A percentile compares a stretch with the other conserved stretches of the same genome.
phyloP scores from a whole-genome alignment of 2,113 vertebrate species.

The Cromileptes altivelis region DNA sequence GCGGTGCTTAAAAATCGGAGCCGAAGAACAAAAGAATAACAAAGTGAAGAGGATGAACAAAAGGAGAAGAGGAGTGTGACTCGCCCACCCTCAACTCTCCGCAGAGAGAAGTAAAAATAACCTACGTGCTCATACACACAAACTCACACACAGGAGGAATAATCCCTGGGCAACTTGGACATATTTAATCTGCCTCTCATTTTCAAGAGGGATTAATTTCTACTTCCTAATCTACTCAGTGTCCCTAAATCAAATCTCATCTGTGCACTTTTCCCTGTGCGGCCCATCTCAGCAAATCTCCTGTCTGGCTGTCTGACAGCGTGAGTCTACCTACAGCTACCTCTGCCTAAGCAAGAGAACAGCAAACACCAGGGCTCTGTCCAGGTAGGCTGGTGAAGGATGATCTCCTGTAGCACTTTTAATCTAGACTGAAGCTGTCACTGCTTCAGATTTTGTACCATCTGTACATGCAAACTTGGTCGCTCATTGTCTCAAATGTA shows the following conservation, averaged over 20 bases:
- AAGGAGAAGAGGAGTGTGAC: slow-evolving; percentile 56
- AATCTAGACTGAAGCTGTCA: not conserved
- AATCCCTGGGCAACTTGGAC: slow-evolving; percentile 70
- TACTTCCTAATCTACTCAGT: slow-evolving; percentile 74
- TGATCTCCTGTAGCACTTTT: slow-evolving; percentile 17
- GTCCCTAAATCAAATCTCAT: slow-evolving; percentile 75
- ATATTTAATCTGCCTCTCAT: slow-evolving; percentile 78
- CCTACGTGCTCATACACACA: slow-evolving; percentile 32
- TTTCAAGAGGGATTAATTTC: slow-evolving; percentile 79
- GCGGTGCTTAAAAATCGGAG: slow-evolving; percentile 37
- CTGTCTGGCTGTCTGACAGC: slow-evolving; percentile 40
- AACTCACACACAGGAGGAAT: slow-evolving; percentile 39
- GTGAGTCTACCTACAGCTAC: slow-evolving; percentile 31
- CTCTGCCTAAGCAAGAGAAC: slow-evolving; percentile 8
- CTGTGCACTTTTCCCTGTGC: slow-evolving; percentile 57
- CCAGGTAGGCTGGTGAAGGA: slow-evolving; percentile 26
- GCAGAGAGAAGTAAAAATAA: slow-evolving; percentile 65
- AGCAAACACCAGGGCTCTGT: not conserved
- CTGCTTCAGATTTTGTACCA: not conserved
- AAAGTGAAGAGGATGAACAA: slow-evolving; percentile 52
- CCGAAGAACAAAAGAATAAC: slow-evolving; percentile 38
- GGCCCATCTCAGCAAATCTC: slow-evolving; percentile 38
- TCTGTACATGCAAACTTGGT: not conserved
- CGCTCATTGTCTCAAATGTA: not conserved
- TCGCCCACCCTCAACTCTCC: slow-evolving; percentile 54